Evolutionary conservation across 2,113 vertebrate genomes (phyloP), one percentile per base, ranked within the genome.

Genomic region (Phylloscopus whistleri): DNA sequence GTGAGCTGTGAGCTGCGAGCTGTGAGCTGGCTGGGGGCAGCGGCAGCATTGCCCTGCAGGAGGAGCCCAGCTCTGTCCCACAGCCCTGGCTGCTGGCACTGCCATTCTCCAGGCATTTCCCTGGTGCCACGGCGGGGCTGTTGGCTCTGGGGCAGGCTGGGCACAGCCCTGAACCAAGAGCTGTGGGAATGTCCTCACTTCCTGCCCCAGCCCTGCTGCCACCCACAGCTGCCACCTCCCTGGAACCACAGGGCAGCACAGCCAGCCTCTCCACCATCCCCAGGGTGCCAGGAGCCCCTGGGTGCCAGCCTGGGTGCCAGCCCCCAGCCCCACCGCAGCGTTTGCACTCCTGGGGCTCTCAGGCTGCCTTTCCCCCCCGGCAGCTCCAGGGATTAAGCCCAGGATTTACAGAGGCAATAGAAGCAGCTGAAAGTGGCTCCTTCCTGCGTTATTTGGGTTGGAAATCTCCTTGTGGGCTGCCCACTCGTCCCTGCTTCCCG

Each of bases 311-410:
- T 7, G 28, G 52, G 28, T 17, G 51, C 30, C 30, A 12, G 18
- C 10, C 67, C 41, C 74, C 75, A 20, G 43, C n/a, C 83, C 69
- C 75, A 28, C 2, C 16, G 0, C 48, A 15, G 2, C 4, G 0
- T 5, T 1, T 1, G 13, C 31, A 0, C 16, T 4, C 6, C 44
- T 4, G 16, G 48, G 73, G 80, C 72, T 8, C 48, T 14, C 48
- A 49, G 48, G 3, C 1, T 0, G 1, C 9, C 0, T 7, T 2
- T 4, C 33, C 13, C 49, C n/a, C 5, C 1, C 4, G 0, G 28
- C 44, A 3, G 0, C 66, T 16, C n/a, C 3, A 1, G 0, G 17
- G 89, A 72, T 93, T 70, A 28, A 41, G 24, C 16, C 9, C 56
- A 12, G 92, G 77, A 67, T 51, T 78, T 74, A 9, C 2, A 9